Percentiles rank a stretch among this genome's conserved stretches.
Evolutionary conservation across 2,888 invertebrate species (phyloP).

Genomic region (Macaria liturata): DNA sequence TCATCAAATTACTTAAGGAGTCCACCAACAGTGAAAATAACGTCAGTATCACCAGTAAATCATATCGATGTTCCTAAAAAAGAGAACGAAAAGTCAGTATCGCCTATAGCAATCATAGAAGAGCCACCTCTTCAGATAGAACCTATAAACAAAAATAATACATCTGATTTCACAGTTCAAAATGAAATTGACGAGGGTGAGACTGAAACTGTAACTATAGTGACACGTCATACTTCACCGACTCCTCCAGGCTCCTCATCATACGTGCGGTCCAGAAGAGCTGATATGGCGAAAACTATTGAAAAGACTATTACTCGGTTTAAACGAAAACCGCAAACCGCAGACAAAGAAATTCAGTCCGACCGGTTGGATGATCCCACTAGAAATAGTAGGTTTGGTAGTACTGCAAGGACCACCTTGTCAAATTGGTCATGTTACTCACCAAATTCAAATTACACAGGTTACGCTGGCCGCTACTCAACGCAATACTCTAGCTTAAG

Average conservation of each 20-base stretch:
- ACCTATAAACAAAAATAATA: background rate
- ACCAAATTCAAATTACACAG: slow-evolving; percentile 67
- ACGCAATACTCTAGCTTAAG: slow-evolving; percentile 69
- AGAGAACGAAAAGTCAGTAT: slow-evolving; percentile 50
- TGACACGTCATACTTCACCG: slow-evolving; percentile 91
- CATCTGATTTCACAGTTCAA: background rate
- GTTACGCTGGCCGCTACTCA: slow-evolving; percentile 76
- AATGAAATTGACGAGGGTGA: slow-evolving; percentile 47
- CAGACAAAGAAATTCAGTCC: slow-evolving; percentile 89
- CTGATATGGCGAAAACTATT: slow-evolving; percentile 88
- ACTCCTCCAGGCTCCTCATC: slow-evolving; percentile 86
- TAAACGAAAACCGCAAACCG: slow-evolving; percentile 80
- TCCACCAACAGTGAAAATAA: slow-evolving; percentile 65
- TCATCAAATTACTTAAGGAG: slow-evolving; percentile 72
- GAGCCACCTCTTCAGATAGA: slow-evolving; percentile 43
- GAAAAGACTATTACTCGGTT: slow-evolving; percentile 87
- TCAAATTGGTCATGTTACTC: slow-evolving; percentile 87
- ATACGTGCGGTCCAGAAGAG: slow-evolving; percentile 86
- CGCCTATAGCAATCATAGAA: slow-evolving; percentile 44
- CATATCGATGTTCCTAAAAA: slow-evolving; percentile 49
- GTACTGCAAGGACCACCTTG: slow-evolving; percentile 82
- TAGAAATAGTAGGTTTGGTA: slow-evolving; percentile 84
- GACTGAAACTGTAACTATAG: slow-evolving; percentile 82
- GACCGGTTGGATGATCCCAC: slow-evolving; percentile 88
- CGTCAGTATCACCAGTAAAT: slow-evolving; percentile 67